Evolutionary conservation across 2,113 vertebrate species (phyloP), one percentile per base, ranked within the genome.

Genomic region (Spheniscus mendiculus): DNA sequence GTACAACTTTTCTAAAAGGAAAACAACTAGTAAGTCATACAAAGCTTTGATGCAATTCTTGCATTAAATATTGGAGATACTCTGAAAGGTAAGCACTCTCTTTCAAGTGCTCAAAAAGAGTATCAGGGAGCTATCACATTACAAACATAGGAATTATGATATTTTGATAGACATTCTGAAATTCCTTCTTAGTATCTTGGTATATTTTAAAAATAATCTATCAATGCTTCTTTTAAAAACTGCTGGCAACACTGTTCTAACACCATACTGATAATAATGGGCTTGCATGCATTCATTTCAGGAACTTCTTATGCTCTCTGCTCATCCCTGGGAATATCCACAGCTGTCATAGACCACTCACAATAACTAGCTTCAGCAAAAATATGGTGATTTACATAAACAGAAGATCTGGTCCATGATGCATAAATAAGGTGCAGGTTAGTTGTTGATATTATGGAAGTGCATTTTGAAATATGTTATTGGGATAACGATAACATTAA

Each of bases 351-450:
- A 72, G 85, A 72, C 55, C 45, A 77, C 38, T 70, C 52, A 66
- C 29, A 85, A 61, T 49, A 72, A 79, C 66, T 69, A 91, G 80
- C 78, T 96, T 97, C 77, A 96, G 87, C 47, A 96, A 93, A 95
- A 96, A 78, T 38, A 53, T 4, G 38, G 50, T 74, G 36, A 73
- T 94, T 96, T 89, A 83, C 45, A 80, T 61, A 81, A 97, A 78
- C 56, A 83, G 77, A 87, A 89, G 20, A 94, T 72, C 49, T 80
- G 62, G 44, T 40, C 29, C 49, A 80, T 0, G 1, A 74, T 40
- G 73, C 71, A 38, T 45, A 85, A 77, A 53, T 70, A 91, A 89
- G 34, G 58, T 70, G 42, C 29, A 73, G 59, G 34, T 65, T 85
- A 9, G 45, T 44, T 36, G 61, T 66, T 36, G 47, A 66, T 50